Conservation (phyloP, 2,888 invertebrate species). For the Noctuana brunneofusca region DNA sequence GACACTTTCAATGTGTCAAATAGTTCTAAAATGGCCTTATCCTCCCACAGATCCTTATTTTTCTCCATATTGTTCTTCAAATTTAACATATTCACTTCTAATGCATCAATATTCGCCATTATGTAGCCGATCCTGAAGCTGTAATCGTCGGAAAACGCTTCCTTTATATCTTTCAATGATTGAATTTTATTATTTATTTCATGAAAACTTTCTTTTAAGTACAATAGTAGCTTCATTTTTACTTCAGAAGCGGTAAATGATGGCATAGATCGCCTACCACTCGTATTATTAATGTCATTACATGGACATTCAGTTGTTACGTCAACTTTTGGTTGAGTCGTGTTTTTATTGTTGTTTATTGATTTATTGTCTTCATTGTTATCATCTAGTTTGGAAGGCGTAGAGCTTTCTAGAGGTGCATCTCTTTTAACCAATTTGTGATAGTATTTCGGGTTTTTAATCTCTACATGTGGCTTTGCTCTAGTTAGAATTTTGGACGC, state of each 20-base stretch:
- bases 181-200: slow-evolving; percentile 48
- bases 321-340: neutral
- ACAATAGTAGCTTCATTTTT: slow-evolving; percentile 47
- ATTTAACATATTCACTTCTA: slow-evolving; percentile 48
- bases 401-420: neutral
- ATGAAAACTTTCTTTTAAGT: slow-evolving; percentile 47
- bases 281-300: slow-evolving; percentile 1
- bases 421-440: slow-evolving; percentile 7
- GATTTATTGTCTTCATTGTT: neutral
- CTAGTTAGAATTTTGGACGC: neutral
- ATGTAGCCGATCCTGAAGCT: slow-evolving; percentile 56
- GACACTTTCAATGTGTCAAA: slow-evolving; percentile 51
- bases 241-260: slow-evolving; percentile 37
- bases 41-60: slow-evolving; percentile 45
- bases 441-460: neutral
- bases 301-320: neutral
- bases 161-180: slow-evolving; percentile 44
- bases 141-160: slow-evolving; percentile 41
- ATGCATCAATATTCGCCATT: slow-evolving; percentile 53
- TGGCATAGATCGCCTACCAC: slow-evolving; percentile 33
- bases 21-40: slow-evolving; percentile 47
- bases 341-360: neutral
- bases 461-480: neutral
- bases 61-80: slow-evolving; percentile 45
- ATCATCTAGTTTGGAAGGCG: neutral